Percentiles rank a stretch among this genome's conserved stretches.
phyloP scores from a whole-genome alignment of 2,888 invertebrate species.

The Loripinus fragilis region DNA sequence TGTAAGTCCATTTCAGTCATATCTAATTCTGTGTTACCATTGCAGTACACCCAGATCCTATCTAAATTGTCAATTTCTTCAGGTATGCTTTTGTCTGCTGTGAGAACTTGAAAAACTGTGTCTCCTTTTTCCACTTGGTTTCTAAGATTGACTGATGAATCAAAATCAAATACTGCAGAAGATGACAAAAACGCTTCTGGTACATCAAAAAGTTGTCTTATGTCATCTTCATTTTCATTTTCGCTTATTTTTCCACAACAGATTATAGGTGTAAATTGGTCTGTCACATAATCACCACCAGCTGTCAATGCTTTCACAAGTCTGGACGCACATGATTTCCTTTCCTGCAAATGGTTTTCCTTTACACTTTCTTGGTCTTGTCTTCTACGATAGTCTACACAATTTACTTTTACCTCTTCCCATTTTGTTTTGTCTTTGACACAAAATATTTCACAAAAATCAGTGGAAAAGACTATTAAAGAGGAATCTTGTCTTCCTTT shows the following conservation, averaged over 20 bases:
- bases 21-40: neutral
- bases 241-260: neutral
- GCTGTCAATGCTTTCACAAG: too few relatives aligned
- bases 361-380: too few relatives aligned
- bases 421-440: too few relatives aligned
- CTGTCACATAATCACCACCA: too few relatives aligned
- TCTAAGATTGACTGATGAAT: neutral
- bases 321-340: too few relatives aligned
- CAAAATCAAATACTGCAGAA: neutral
- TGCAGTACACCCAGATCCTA: conserved; percentile 6
- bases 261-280: neutral
- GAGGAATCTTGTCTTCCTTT: too few relatives aligned
- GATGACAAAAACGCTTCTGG: conserved; percentile 2
- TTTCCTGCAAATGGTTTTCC: too few relatives aligned
- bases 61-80: neutral
- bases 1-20: neutral
- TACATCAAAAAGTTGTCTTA: neutral
- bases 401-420: too few relatives aligned
- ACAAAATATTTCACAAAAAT: too few relatives aligned
- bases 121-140: neutral
- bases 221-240: neutral
- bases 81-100: neutral
- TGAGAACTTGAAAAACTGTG: neutral
- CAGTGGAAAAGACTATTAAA: too few relatives aligned
- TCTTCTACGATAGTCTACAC: too few relatives aligned